These are phyloP conservation scores for Porites lobata DNA, from an alignment of 92 coral and sea anemone genomes.

Conservation along the genomic window DNA sequence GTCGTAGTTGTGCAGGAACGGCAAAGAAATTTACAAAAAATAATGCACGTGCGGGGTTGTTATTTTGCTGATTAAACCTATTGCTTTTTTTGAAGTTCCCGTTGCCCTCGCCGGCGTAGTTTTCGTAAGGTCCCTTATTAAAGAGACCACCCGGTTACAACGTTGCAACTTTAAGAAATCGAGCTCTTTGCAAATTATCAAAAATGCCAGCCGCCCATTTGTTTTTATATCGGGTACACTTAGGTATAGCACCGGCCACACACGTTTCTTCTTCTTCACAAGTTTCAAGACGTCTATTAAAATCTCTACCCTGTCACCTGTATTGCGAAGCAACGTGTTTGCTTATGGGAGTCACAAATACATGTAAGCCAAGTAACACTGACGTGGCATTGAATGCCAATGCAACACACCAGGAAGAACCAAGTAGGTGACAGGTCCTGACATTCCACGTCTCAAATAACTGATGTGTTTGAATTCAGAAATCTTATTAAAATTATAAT, in stretches of 20 bases:
- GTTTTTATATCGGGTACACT: slow-evolving; percentile 13
- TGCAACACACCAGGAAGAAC: not conserved
- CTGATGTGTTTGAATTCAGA: not conserved
- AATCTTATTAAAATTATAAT: not conserved
- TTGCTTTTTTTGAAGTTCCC: no score
- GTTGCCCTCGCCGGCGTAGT: no score
- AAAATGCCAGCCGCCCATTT: slow-evolving; percentile 18
- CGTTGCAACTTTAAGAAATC: not conserved
- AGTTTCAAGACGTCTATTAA: not conserved
- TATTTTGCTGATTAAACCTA: no score
- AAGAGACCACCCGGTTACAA: slow-evolving; percentile 16
- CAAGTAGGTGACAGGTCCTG: not conserved
- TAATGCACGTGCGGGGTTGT: no score
- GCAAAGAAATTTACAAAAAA: no score
- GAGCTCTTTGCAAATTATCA: not conserved
- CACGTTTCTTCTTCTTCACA: not conserved
- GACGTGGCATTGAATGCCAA: not conserved
- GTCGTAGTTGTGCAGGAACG: no score
- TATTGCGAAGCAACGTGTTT: no score
- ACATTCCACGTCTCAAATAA: not conserved
- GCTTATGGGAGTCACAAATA: not conserved
- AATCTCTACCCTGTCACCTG: not conserved
- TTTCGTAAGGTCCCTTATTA: not conserved
- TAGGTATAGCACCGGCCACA: not conserved
- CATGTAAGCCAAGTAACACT: not conserved